These are phyloP conservation scores for Cosmia trapezina DNA, from an alignment of 2,888 invertebrate species.

Conservation along the genomic window DNA sequence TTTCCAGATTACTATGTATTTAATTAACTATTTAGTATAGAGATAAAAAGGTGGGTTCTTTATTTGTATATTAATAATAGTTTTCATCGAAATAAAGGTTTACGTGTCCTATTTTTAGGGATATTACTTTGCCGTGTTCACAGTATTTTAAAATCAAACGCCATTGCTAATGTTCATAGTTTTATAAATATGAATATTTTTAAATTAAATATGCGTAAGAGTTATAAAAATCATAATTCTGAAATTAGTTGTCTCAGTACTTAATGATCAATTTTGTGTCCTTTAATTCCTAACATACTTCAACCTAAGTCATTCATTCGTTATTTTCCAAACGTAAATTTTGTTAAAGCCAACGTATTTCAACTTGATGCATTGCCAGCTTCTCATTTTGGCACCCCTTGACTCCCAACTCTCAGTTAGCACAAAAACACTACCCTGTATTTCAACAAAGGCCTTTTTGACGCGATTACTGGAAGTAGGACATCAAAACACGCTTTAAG, in stretches of 20 bases:
- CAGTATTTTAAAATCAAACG: not conserved
- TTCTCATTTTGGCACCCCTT: conserved; percentile 33
- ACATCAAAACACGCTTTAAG: conserved; percentile 51
- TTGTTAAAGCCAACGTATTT: conserved; percentile 28
- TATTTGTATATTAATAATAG: not conserved
- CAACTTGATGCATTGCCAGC: conserved; percentile 35
- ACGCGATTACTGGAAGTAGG: conserved; percentile 33
- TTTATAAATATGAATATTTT: too few species aligned
- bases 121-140: not conserved
- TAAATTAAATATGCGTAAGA: not conserved
- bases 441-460: conserved; percentile 35
- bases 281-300: not conserved
- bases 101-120: not conserved
- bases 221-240: not conserved
- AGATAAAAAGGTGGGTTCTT: not conserved
- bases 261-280: not conserved
- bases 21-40: not conserved
- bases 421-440: conserved; percentile 32
- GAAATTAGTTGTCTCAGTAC: not conserved
- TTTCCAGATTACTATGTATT: not conserved
- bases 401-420: conserved; percentile 1
- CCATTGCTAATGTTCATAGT: not conserved
- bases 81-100: not conserved
- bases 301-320: conserved; percentile 5
- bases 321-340: conserved; percentile 32